A percentile compares a stretch with the other conserved stretches of the same genome.
These are phyloP conservation scores for Thomomys bottae DNA, from an alignment of 2,113 vertebrate species.

Conservation along the genomic window DNA sequence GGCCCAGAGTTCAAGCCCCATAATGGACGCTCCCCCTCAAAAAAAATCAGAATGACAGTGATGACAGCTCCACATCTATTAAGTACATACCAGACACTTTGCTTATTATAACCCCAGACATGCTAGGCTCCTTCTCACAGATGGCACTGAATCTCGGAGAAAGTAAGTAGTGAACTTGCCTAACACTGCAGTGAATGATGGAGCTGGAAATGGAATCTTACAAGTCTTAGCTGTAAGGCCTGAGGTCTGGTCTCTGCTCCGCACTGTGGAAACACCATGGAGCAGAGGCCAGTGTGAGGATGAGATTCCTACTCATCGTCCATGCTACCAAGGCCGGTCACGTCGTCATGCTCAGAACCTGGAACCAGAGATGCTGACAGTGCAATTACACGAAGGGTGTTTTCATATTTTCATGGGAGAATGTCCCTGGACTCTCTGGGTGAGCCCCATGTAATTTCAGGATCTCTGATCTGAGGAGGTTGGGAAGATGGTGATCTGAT, in stretches of 20 bases:
- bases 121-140: not conserved
- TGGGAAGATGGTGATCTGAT: not conserved
- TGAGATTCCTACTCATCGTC: not conserved
- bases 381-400: not conserved
- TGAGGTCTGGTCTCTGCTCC: not conserved
- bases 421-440: not conserved
- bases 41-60: not conserved
- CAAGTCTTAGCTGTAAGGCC: not conserved
- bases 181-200: not conserved
- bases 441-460: not conserved
- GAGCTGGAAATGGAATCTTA: not conserved
- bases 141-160: constrained; percentile 30
- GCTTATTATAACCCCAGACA: not conserved
- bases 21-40: too few relatives aligned
- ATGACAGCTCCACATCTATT: not conserved
- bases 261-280: not conserved
- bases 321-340: not conserved
- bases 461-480: too few relatives aligned
- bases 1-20: too few relatives aligned
- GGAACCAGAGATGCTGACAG: not conserved
- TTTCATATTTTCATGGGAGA: not conserved
- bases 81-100: not conserved
- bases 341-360: not conserved
- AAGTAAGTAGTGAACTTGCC: not conserved
- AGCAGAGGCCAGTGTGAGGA: not conserved